These are phyloP conservation scores for Craniophora ligustri DNA, from an alignment of 2,888 invertebrate species.

Conservation along the genomic window DNA sequence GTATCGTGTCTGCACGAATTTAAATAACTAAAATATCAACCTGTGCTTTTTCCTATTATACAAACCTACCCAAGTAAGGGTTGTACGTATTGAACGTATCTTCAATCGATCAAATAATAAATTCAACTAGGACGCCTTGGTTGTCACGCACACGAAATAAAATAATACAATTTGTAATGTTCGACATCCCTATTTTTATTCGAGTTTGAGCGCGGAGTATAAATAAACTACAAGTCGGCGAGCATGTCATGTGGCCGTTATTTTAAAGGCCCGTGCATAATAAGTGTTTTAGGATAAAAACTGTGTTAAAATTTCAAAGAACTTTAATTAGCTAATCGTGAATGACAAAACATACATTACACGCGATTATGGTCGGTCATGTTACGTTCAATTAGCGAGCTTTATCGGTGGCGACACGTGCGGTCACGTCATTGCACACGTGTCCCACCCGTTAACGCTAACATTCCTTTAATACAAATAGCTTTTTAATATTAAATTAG, in stretches of 20 bases:
- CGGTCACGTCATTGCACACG: constrained; percentile 64
- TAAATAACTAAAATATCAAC: constrained; percentile 48
- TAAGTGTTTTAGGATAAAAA: constrained; percentile 62
- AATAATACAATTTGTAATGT: constrained; percentile 62
- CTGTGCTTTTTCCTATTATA: constrained; percentile 39
- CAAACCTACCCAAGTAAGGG: constrained; percentile 34
- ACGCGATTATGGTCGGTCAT: constrained; percentile 59
- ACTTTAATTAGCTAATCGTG: constrained; percentile 74
- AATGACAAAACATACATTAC: constrained; percentile 63
- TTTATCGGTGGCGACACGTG: constrained; percentile 59
- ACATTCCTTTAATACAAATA: constrained; percentile 71
- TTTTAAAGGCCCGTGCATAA: constrained; percentile 56
- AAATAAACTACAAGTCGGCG: constrained; percentile 48
- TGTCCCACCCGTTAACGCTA: constrained; percentile 52
- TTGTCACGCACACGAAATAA: constrained; percentile 60
- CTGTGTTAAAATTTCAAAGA: constrained; percentile 64
- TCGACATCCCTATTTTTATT: constrained; percentile 59
- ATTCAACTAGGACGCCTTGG: constrained; percentile 55
- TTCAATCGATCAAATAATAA: constrained; percentile 61
- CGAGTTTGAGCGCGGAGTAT: constrained; percentile 46
- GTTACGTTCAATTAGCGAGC: constrained; percentile 67
- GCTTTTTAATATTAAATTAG: constrained; percentile 69
- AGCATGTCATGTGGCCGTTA: constrained; percentile 66
- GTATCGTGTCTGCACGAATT: constrained; percentile 46
- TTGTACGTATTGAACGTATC: constrained; percentile 51